Evolutionary conservation across 2,797 vertebrate genomes (phyloP), one percentile per base, ranked within the genome.

Genomic region (Brachymystax lenok): DNA sequence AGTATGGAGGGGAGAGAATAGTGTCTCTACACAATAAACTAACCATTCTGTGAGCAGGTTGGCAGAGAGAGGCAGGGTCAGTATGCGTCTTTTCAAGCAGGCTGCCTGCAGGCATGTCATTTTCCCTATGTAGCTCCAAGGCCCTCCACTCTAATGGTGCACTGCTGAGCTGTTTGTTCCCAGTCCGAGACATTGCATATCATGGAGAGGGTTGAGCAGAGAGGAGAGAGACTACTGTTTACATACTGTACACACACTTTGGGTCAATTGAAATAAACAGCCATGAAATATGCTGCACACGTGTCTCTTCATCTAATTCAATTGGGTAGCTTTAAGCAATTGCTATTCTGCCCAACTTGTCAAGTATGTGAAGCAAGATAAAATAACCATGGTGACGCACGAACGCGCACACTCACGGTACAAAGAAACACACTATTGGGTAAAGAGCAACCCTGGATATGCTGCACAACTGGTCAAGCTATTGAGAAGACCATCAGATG

Each of bases 341-440:
- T 90, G 87, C 89, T 87, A 83, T 87, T 89, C 80, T 86, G 88
- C 84, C 84, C 80, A 88, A 82, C 83, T 90, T 80, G 81, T 92
- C 91, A 91, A 92, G 88, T 92, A 88, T 91, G 85, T 84, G 84
- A 90, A 92, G 89, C 88, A 86, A 85, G 80, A 80, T 83, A 88
- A 79, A 79, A 88, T 86, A 85, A 50, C 50, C 30, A 33, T 50
- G 17, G 17, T 63, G 63, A 66, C 28, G 63, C 30, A 83, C 79
- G 79, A 83, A 72, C 10, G 71, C 80, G 21, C 78, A 80, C 74
- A 59, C 69, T 82, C 80, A 84, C 79, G 59, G 6, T 73, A 68
- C 54, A 66, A 74, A 74, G 80, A 77, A 74, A 64, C 80, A 80
- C 74, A 1, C 83, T 70, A 87, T 46, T 52, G 10, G 40, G 21